Evolutionary conservation across 2,888 invertebrate genomes (phyloP), one percentile per base, ranked within the genome.

Genomic region (Ypsolopha scabrella): DNA sequence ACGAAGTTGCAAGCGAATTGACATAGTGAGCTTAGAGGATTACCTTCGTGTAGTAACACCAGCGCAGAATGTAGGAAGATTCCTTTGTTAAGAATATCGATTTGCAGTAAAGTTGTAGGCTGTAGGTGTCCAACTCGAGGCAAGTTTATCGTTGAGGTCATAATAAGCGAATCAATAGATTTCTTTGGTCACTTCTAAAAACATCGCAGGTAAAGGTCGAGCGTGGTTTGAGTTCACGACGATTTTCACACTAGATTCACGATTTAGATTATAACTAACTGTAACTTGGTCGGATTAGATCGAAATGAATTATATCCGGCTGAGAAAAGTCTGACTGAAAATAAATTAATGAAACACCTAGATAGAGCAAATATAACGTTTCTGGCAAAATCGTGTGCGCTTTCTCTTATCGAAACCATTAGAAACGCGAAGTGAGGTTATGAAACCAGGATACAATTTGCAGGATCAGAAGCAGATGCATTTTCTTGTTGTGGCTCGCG

Each of bases 221-320:
- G 45, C 46, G 46, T 54, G 52, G 48, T 51, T 52, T 45, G 52
- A 38, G 41, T 41, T 53, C 54, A 53, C 56, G 56, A 56, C 54
- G 48, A 41, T 52, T 48, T 56, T 55, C 53, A 53, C 58, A 55
- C 51, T 53, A 44, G 57, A 55, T 57, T 47, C 57, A 57, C 57
- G 56, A 56, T 54, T 54, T 24, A 56, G 56, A 56, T 57, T 46
- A 46, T 46, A 35, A 11, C 46, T 46, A 46, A 46, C 46, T 46
- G 46, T 46, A 46, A 46, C 34, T 46, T 24, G 24, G 24, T 3
- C 24, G 46, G 46, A 46, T 46, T 34, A 46, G 46, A 46, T 46
- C 11, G 33, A 34, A 46, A 46, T 35, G 33, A 34, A 46, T 34
- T 35, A 10, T 11, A 11, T 35, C 35, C 34, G 46, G 35, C 34